These are phyloP conservation scores for Geothlypis trichas DNA, from an alignment of 2,113 vertebrate species.

Conservation along the genomic window DNA sequence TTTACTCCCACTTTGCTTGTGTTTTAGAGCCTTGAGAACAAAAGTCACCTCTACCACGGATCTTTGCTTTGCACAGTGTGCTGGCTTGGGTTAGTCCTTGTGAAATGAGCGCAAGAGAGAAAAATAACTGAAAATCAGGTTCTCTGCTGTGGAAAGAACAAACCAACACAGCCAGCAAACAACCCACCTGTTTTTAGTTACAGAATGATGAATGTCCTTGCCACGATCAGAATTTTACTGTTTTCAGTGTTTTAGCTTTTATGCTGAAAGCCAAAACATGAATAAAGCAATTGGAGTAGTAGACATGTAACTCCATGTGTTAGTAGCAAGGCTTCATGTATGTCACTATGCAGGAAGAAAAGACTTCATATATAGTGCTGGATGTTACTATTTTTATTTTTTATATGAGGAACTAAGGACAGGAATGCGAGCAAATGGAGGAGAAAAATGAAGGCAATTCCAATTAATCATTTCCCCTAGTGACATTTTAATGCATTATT, in stretches of 20 bases:
- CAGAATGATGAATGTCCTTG: constrained; percentile 65
- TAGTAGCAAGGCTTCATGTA: constrained; percentile 63
- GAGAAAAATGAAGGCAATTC: constrained; percentile 74
- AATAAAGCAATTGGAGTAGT: constrained; percentile 67
- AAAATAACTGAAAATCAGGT: background rate
- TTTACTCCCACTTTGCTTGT: background rate
- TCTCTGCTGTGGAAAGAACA: background rate
- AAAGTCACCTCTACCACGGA: background rate
- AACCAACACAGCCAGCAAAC: constrained; percentile 10
- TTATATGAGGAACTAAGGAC: constrained; percentile 32
- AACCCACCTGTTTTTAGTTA: constrained; percentile 29
- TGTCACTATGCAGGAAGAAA: constrained; percentile 68
- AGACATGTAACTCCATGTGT: constrained; percentile 70
- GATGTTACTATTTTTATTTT: constrained; percentile 57
- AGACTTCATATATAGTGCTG: constrained; percentile 39
- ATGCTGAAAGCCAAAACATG: constrained; percentile 66
- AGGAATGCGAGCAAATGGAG: constrained; percentile 61
- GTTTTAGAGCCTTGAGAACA: background rate
- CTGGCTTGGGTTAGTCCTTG: background rate
- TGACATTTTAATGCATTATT: constrained; percentile 83
- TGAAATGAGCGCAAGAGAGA: background rate
- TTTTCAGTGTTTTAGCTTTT: constrained; percentile 55
- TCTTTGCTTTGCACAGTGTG: background rate
- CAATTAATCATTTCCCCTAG: constrained; percentile 77
- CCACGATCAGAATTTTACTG: constrained; percentile 38